phyloP scores from a whole-genome alignment of 2,888 invertebrate genomes.

The Andrena camellia region DNA sequence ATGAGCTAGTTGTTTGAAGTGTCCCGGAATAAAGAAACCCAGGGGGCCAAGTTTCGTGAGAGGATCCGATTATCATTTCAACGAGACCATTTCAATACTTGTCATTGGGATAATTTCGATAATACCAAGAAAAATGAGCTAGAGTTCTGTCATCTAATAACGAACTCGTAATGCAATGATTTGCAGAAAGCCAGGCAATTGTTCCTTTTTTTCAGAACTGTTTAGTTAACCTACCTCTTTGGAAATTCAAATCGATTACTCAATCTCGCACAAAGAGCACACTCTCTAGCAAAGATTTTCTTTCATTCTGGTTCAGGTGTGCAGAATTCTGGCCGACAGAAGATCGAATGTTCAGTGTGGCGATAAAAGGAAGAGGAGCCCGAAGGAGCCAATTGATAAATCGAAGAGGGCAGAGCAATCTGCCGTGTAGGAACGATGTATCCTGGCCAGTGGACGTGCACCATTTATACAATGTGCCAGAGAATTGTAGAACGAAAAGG shows the following conservation, averaged over 20 bases:
- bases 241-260: neutral
- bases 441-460: constrained; percentile 73
- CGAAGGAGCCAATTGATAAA: constrained; percentile 78
- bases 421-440: constrained; percentile 66
- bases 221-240: neutral
- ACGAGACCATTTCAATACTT: too few species aligned
- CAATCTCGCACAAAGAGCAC: too few species aligned
- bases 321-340: neutral
- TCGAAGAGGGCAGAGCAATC: constrained; percentile 75
- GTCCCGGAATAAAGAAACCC: too few species aligned
- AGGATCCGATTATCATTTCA: too few species aligned
- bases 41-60: too few species aligned
- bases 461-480: constrained; percentile 78
- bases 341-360: constrained; percentile 34
- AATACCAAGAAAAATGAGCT: too few species aligned
- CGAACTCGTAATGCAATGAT: too few species aligned
- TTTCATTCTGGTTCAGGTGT: neutral
- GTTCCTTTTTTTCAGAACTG: neutral
- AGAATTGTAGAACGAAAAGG: constrained; percentile 76
- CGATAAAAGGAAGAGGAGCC: constrained; percentile 47
- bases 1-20: too few species aligned
- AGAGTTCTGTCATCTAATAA: too few species aligned
- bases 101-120: too few species aligned
- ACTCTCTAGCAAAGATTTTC: neutral
- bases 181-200: too few species aligned